Conservation (phyloP, 1,140 invertebrate genomes). For the Tribolium castaneum region DNA sequence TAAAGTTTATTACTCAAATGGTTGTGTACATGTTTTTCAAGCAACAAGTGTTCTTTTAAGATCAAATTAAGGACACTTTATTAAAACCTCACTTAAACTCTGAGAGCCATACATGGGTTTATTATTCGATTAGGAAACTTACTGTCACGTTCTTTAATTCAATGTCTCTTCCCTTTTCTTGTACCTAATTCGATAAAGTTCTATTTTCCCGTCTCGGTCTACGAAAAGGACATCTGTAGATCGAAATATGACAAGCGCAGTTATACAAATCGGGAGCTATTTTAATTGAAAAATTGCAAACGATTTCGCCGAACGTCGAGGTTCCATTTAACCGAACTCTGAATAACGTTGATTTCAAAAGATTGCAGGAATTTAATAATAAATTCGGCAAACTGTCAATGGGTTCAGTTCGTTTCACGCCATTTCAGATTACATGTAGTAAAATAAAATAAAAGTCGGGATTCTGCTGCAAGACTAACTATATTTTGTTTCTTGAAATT, state of each 20-base stretch:
- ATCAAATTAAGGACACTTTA: neutral
- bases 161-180: neutral
- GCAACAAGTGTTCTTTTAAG: neutral
- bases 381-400: neutral
- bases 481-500: slow-evolving; percentile 28
- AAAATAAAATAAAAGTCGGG: neutral
- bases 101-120: neutral
- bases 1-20: neutral
- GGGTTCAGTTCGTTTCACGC: no score
- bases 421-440: neutral
- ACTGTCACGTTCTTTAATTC: neutral
- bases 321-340: neutral
- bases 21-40: neutral
- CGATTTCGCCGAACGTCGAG: neutral
- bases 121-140: neutral
- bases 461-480: slow-evolving; percentile 16
- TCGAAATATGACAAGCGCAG: neutral
- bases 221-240: neutral
- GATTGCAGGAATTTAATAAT: slow-evolving; percentile 14
- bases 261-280: neutral
- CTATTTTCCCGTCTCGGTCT: no score
- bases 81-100: neutral
- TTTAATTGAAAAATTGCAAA: neutral
- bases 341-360: neutral
- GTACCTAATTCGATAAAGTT: neutral